Conservation (phyloP, 2,797 vertebrate species). For the Phylloscopus collybita region DNA sequence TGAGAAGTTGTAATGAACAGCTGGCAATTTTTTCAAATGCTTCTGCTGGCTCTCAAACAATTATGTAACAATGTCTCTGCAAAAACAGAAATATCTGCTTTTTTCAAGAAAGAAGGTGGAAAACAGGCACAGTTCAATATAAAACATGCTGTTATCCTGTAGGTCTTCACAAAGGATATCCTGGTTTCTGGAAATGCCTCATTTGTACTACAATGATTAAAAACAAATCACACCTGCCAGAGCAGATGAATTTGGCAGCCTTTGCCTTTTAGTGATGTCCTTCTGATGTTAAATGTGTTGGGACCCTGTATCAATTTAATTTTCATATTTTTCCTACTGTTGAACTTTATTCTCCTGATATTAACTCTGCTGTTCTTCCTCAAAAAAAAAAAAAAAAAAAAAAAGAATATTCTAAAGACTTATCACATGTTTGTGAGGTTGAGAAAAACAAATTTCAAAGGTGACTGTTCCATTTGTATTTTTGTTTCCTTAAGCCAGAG, state of each 20-base stretch:
- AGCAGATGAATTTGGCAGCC: not conserved
- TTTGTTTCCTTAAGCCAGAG: not conserved
- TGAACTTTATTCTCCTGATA: not conserved
- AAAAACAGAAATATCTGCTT: not conserved
- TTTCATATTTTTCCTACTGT: not conserved
- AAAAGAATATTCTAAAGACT: not conserved
- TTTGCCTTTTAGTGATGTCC: not conserved
- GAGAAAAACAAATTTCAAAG: not conserved
- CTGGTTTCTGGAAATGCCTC: not conserved
- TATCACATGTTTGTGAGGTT: not conserved
- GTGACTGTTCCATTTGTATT: not conserved
- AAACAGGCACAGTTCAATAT: not conserved
- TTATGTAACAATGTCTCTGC: not conserved
- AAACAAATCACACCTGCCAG: not conserved
- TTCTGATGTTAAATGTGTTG: not conserved
- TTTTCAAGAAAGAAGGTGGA: not conserved
- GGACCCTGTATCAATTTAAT: not conserved
- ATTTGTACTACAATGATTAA: not conserved
- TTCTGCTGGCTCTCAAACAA: not conserved
- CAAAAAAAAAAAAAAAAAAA: not conserved
- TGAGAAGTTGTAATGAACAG: not conserved
- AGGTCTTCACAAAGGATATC: not conserved
- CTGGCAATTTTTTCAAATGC: not conserved
- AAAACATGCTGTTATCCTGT: not conserved
- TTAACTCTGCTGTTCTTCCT: not conserved